Evolutionary conservation across 2,113 vertebrate genomes (phyloP).

Genomic region (Notiomystis cincta): DNA sequence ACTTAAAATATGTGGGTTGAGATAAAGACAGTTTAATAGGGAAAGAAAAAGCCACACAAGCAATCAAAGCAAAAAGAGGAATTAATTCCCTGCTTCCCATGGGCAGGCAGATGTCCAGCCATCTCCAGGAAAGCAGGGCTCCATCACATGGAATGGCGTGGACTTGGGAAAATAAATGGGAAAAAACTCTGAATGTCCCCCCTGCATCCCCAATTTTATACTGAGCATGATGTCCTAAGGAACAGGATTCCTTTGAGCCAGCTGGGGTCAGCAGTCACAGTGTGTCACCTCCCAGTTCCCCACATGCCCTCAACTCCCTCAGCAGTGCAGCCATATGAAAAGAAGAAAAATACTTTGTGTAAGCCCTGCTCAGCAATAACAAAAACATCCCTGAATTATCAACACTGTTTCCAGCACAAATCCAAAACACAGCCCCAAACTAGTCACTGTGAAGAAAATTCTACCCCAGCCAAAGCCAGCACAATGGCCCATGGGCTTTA

Average conservation of each 20-base stretch:
- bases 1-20: not conserved
- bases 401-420: not conserved
- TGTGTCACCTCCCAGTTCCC: not conserved
- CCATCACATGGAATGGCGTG: not conserved
- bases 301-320: fast-evolving
- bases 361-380: not conserved
- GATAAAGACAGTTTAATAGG: not conserved
- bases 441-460: not conserved
- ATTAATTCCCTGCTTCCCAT: not conserved
- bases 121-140: not conserved
- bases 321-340: fast-evolving
- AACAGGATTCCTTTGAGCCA: not conserved
- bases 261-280: not conserved
- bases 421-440: not conserved
- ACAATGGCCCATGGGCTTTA: not conserved
- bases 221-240: not conserved
- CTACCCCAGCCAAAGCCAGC: not conserved
- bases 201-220: not conserved
- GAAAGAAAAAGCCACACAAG: not conserved
- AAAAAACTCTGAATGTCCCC: not conserved
- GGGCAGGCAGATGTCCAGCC: not conserved
- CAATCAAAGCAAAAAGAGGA: not conserved
- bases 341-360: not conserved
- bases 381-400: not conserved
- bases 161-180: not conserved